Conservation (phyloP, 1,140 invertebrate genomes). For the Chelonus insularis region DNA sequence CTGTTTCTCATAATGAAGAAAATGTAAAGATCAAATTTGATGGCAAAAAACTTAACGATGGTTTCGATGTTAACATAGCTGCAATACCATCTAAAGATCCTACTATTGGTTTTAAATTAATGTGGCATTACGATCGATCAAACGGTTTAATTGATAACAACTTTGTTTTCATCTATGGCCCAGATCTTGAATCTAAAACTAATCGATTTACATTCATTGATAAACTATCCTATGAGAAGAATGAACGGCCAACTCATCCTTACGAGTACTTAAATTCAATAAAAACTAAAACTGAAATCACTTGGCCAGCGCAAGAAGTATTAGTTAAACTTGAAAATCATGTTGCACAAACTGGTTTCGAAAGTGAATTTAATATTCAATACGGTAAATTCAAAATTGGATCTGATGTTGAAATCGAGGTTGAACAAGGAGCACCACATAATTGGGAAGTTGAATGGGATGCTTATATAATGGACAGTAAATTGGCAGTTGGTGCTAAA, state of each 20-base stretch:
- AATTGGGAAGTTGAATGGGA: constrained; percentile 67
- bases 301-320: constrained; percentile 61
- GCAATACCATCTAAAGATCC: constrained; percentile 58
- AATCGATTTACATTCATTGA: constrained; percentile 62
- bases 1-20: constrained; percentile 60
- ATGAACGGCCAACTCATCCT: constrained; percentile 41
- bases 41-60: constrained; percentile 31
- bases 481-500: constrained; percentile 62
- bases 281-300: constrained; percentile 50
- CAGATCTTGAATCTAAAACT: constrained; percentile 63
- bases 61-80: constrained; percentile 32
- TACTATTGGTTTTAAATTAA: constrained; percentile 63
- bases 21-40: constrained; percentile 55
- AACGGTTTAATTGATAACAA: constrained; percentile 51
- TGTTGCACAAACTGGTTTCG: constrained; percentile 34
- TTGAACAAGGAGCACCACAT: constrained; percentile 56
- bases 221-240: constrained; percentile 47
- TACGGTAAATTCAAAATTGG: constrained; percentile 64
- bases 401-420: constrained; percentile 62
- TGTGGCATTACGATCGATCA: constrained; percentile 53
- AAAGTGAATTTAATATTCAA: constrained; percentile 57
- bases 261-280: constrained; percentile 12
- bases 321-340: constrained; percentile 53
- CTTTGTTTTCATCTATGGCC: constrained; percentile 65
- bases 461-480: constrained; percentile 62